phyloP scores from a whole-genome alignment of 2,797 vertebrate species.

The Falco peregrinus region DNA sequence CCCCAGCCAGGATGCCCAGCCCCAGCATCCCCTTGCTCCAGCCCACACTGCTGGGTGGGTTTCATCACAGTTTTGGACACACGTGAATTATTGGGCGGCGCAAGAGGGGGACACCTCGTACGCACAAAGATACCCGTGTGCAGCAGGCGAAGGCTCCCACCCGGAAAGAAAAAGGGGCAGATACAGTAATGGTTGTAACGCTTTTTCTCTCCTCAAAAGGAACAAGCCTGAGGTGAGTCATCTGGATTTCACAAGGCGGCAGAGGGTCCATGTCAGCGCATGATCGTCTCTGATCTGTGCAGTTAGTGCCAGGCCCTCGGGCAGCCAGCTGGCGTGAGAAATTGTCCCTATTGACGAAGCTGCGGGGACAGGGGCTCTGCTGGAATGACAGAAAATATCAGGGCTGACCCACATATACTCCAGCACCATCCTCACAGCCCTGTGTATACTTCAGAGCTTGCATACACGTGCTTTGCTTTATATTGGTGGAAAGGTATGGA shows the following conservation, averaged over 20 bases:
- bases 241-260: background rate
- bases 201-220: background rate
- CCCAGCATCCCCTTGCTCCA: rapidly evolving
- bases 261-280: background rate
- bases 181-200: background rate
- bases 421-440: background rate
- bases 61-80: background rate
- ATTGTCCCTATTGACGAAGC: background rate
- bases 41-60: rapidly evolving
- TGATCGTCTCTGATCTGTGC: background rate
- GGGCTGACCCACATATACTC: background rate
- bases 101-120: background rate
- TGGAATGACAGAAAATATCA: background rate
- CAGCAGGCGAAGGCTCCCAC: background rate
- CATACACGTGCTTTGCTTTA: rapidly evolving
- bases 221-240: background rate
- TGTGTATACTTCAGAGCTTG: background rate
- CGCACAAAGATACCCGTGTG: rapidly evolving
- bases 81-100: rapidly evolving
- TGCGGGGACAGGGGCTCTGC: background rate
- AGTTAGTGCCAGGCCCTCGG: background rate
- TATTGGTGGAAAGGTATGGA: background rate
- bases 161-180: background rate
- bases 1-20: background rate
- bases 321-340: constrained; percentile 15